These are phyloP conservation scores for Premnoplex brunnescens DNA, from an alignment of 2,797 vertebrate species.

Conservation along the genomic window DNA sequence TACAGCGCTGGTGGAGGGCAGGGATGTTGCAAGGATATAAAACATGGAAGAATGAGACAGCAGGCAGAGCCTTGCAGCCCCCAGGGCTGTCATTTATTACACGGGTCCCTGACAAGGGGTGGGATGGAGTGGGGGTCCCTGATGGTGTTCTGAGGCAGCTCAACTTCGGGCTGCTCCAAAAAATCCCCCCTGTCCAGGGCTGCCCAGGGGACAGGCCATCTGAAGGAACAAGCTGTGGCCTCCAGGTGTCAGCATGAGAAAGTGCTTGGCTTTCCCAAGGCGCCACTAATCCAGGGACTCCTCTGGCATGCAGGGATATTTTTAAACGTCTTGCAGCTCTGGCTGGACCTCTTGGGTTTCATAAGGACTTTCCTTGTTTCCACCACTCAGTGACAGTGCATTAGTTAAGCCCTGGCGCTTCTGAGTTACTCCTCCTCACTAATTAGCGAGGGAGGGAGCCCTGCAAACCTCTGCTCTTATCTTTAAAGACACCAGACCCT, in stretches of 20 bases:
- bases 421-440: slow-evolving; percentile 28
- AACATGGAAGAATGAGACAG: slow-evolving; percentile 42
- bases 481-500: neutral
- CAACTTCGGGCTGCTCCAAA: neutral
- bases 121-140: neutral
- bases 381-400: slow-evolving; percentile 28
- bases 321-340: slow-evolving; percentile 56
- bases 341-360: slow-evolving; percentile 59
- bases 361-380: slow-evolving; percentile 59
- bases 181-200: neutral
- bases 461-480: neutral
- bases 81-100: neutral
- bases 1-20: neutral
- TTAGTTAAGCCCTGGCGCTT: neutral
- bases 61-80: neutral
- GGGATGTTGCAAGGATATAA: slow-evolving; percentile 43
- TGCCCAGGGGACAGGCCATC: neutral
- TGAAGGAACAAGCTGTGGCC: slow-evolving; percentile 61
- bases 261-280: slow-evolving; percentile 57
- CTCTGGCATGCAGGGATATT: slow-evolving; percentile 46
- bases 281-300: slow-evolving; percentile 37
- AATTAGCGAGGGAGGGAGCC: neutral
- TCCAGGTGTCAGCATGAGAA: slow-evolving; percentile 71
- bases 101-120: neutral
- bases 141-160: neutral